phyloP scores from a whole-genome alignment of 2,113 vertebrate genomes.

The Holacanthus passer region DNA sequence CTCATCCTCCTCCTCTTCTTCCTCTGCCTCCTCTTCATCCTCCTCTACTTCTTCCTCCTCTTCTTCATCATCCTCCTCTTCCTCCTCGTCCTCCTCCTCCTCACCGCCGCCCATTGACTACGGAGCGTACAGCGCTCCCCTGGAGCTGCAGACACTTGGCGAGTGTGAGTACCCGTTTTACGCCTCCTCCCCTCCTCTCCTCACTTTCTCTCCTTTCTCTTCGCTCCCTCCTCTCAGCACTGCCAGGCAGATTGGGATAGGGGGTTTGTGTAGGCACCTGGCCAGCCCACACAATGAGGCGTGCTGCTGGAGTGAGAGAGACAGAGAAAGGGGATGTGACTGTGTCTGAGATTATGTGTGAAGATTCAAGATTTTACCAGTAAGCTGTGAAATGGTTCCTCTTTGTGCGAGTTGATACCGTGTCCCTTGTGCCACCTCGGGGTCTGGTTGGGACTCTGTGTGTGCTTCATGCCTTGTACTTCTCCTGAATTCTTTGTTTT shows the following conservation, averaged over 20 bases:
- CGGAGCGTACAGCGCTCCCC: constrained; percentile 88
- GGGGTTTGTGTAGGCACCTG: constrained; percentile 55
- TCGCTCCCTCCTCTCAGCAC: constrained; percentile 29
- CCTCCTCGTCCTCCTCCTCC: constrained; percentile 84
- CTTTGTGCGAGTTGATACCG: constrained; percentile 56
- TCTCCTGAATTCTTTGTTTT: constrained; percentile 20
- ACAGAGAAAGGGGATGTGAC: constrained; percentile 18
- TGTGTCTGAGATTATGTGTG: constrained; percentile 63
- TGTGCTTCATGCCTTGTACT: constrained; percentile 10
- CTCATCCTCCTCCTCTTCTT: constrained; percentile 82
- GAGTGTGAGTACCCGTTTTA: constrained; percentile 87
- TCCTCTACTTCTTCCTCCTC: constrained; percentile 86
- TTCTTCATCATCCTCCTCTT: constrained; percentile 87
- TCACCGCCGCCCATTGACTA: constrained; percentile 88
- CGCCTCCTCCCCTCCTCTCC: constrained; percentile 37
- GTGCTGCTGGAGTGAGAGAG: constrained; percentile 35
- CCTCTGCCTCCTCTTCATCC: constrained; percentile 79
- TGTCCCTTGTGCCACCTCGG: constrained; percentile 48
- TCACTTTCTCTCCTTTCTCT: constrained; percentile 35
- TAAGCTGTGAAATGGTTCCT: constrained; percentile 69
- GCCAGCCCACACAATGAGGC: constrained; percentile 65
- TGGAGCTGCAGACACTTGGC: constrained; percentile 94
- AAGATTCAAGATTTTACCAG: constrained; percentile 65
- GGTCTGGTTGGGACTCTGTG: constrained; percentile 15
- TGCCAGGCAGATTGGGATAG: constrained; percentile 41